Evolutionary conservation across 2,888 invertebrate species (phyloP), one percentile per base, ranked within the genome.

Genomic region (Lasiommata megera): DNA sequence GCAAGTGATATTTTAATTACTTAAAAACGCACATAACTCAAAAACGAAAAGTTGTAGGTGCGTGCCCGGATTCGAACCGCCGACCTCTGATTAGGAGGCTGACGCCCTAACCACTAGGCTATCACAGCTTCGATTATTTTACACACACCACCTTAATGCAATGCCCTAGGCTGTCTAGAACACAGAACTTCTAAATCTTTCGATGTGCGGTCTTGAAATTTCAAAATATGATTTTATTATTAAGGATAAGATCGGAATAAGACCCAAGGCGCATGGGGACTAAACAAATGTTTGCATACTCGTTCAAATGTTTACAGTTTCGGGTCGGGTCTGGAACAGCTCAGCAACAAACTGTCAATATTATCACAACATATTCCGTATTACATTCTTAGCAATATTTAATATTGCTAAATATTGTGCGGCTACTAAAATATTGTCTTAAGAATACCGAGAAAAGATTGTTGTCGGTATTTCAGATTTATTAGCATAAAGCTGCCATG

Each of bases 311-410:
- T 60, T 60, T 38, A 43, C 40, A 11, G 29, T 44, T 9, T 16
- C 28, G 43, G 56, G 41, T 60, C 52, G 47, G 41, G 52, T 29
- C 55, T 53, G 41, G 36, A 51, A 34, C 51, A 50, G 52, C 47
- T 11, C 38, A 44, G 38, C 36, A 41, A 23, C 46, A 23, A 37
- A 40, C 51, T 16, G 52, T 48, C 59, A 60, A 60, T 55, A 52
- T 60, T 52, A 28, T 34, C 41, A 51, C 46, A 55, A 37, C 41
- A 55, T 56, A 28, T 40, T 47, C 12, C 23, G 44, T 23, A 44
- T 44, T 44, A 53, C 28, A 53, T 16, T 53, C 47, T 16, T 31
- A 14, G 9, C n/a, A 52, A 40, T 52, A 52, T 41, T 41, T 41
- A 29, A 52, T 52, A 52, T 40, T 52, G 50, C 6, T 9, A 23